Conservation (phyloP, 2,113 vertebrate species). For the Macheiramphus alcinus region DNA sequence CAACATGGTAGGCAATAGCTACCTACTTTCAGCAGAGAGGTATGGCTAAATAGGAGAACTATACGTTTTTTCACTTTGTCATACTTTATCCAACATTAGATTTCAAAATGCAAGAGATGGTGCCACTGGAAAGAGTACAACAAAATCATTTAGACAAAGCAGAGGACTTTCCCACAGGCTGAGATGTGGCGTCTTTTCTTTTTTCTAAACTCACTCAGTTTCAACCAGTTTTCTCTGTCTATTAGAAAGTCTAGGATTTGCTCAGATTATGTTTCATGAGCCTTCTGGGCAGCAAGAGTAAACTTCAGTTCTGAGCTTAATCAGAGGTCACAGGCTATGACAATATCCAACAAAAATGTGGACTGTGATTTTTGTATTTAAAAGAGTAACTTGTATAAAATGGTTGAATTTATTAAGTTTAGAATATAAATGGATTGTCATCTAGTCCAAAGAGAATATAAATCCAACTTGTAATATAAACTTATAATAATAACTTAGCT, state of each 20-base stretch:
- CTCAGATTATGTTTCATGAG: neutral
- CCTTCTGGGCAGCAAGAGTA: neutral
- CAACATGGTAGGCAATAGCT: neutral
- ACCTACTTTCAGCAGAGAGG: neutral
- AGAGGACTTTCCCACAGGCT: neutral
- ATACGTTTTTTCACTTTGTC: neutral
- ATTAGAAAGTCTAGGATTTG: neutral
- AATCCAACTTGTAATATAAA: conserved; percentile 53
- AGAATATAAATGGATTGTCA: conserved; percentile 8
- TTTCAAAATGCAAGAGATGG: neutral
- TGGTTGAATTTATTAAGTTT: neutral
- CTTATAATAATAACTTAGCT: neutral
- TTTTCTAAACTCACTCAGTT: neutral
- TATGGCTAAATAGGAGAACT: neutral
- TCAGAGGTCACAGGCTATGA: neutral
- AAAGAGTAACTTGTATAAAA: conserved; percentile 17
- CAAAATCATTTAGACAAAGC: neutral
- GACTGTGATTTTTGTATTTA: conserved; percentile 21
- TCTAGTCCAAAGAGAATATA: conserved; percentile 26
- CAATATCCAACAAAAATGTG: neutral
- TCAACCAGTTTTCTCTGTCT: neutral
- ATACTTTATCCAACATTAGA: neutral
- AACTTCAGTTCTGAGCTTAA: neutral
- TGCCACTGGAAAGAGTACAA: neutral
- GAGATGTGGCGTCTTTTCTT: neutral